Percentiles rank a stretch among this genome's conserved stretches.
phyloP scores from a whole-genome alignment of 1,140 invertebrate genomes.

The Sarcophaga bullata region DNA sequence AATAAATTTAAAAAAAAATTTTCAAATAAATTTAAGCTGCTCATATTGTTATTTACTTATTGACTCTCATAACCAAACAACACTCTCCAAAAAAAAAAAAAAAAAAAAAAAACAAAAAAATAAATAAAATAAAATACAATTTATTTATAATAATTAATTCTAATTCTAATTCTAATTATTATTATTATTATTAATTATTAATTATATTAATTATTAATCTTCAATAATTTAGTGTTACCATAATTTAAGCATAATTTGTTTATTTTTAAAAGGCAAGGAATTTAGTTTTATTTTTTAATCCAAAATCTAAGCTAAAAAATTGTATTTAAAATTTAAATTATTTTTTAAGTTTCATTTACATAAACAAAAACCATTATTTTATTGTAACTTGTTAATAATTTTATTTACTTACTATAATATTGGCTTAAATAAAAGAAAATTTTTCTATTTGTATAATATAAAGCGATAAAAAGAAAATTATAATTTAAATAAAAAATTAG shows the following conservation, averaged over 20 bases:
- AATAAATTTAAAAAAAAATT: not conserved
- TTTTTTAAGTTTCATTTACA: not conserved
- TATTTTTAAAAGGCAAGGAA: not conserved
- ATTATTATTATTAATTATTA: not conserved
- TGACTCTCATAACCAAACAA: slow-evolving; percentile 38
- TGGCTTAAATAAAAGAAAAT: not conserved
- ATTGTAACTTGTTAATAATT: not conserved
- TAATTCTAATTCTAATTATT: not conserved
- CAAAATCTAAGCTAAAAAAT: not conserved
- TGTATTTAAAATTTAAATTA: not conserved
- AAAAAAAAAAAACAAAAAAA: slow-evolving; percentile 1
- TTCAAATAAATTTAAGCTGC: too few relatives aligned
- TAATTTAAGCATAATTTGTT: not conserved
- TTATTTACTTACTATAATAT: not conserved
- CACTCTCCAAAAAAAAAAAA: not conserved
- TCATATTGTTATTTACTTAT: slow-evolving; percentile 32
- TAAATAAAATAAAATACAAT: not conserved
- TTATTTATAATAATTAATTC: slow-evolving; percentile 29
- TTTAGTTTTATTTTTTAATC: not conserved
- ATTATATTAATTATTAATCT: not conserved
- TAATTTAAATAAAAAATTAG: not conserved
- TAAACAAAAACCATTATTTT: not conserved
- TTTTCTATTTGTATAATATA: not conserved
- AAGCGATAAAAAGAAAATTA: not conserved
- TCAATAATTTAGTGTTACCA: not conserved